phyloP scores from a whole-genome alignment of 2,888 invertebrate species.

The Trypoxylon attenuatum region DNA sequence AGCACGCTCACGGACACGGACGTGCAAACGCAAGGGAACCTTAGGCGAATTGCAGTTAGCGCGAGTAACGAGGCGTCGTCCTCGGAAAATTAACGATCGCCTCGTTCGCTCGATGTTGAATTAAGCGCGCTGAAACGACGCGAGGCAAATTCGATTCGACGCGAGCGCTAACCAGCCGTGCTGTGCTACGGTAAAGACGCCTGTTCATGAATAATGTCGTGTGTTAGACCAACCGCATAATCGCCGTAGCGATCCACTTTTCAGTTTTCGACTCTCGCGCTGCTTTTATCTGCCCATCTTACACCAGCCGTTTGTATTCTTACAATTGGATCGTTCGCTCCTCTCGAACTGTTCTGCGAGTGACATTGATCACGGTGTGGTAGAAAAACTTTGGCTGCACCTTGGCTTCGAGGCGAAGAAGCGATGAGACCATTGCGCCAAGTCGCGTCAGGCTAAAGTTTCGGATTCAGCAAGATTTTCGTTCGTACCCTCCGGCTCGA shows the following conservation, averaged over 20 bases:
- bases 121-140: conserved; percentile 5
- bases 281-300: too few relatives aligned
- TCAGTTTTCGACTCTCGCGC: too few relatives aligned
- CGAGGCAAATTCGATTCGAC: conserved; percentile 26
- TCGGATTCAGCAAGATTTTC: conserved; percentile 33
- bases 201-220: conserved; percentile 19
- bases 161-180: neutral
- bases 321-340: too few relatives aligned
- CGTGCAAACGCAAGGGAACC: too few relatives aligned
- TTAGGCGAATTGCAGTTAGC: conserved; percentile 5
- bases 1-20: conserved; percentile 1
- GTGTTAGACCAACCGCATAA: neutral
- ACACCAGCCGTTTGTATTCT: too few relatives aligned
- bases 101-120: conserved; percentile 2
- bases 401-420: too few relatives aligned
- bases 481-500: conserved; percentile 4
- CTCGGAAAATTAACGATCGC: conserved; percentile 20
- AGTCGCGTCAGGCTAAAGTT: too few relatives aligned
- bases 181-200: conserved; percentile 3
- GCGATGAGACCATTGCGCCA: too few relatives aligned
- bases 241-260: too few relatives aligned
- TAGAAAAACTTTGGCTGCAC: too few relatives aligned
- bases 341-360: too few relatives aligned
- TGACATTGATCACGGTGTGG: too few relatives aligned
- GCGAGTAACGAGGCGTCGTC: conserved; percentile 13